Evolutionary conservation across 2,797 vertebrate genomes (phyloP), one percentile per base, ranked within the genome.

Genomic region (Coranthus polyacanthus): DNA sequence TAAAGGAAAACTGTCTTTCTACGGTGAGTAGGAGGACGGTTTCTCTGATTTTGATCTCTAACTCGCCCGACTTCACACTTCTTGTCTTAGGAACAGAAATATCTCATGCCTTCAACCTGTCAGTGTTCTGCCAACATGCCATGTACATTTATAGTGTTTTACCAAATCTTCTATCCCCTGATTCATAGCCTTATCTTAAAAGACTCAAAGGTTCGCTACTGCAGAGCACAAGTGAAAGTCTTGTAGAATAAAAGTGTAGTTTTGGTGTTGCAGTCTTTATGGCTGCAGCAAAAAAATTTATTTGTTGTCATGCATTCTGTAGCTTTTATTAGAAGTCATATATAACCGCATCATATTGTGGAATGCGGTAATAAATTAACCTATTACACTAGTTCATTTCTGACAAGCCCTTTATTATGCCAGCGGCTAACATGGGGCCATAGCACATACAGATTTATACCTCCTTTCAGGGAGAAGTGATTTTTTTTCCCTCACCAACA

Each of bases 1-100:
- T 0, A 92, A 94, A 87, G 97, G 97, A 45, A 96, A 97, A 54
- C 87, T 99, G 85, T 95, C 92, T 0, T 98, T 97, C 89, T 99
- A 97, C 32, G 97, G 97, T 99, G 86, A 92, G 95, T 84, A 43
- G 66, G 67, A 77, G 50, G 61, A 55, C 15, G 15, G 36, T 52
- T 78, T 64, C 1, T 13, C 55, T 56, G 46, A 54, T 59, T 87
- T 81, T 78, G 67, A 85, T 85, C 67, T 57, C 32, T 72, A 70
- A 69, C 13, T 12, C 16, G 62, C 26, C 17, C 55, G 17, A 17
- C 32, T 75, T 75, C 53, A 52, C 46, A 32, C 13, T 16, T 72
- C 49, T 57, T 45, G 47, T 60, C 53, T 66, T 36, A 18, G 55
- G 22, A 63, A 50, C 43, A 60, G 57, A 64, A 41, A 52, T 39